Conservation (phyloP, 2,113 vertebrate genomes). For the Mellivora capensis region DNA sequence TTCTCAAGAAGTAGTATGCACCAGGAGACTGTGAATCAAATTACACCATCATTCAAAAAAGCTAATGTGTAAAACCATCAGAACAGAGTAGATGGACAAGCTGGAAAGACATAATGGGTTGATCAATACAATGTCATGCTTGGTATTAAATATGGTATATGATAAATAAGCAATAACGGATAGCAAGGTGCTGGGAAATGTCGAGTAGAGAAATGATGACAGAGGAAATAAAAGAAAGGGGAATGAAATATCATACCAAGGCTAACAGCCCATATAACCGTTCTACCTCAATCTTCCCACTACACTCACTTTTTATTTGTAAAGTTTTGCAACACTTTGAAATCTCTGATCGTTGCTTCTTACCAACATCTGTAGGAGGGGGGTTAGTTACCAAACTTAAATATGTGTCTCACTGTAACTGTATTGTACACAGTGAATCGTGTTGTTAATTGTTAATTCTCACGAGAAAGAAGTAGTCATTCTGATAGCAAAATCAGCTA, state of each 20-base stretch:
- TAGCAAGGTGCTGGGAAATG: conserved; percentile 75
- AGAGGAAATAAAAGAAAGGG: conserved; percentile 55
- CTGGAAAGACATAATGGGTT: conserved; percentile 72
- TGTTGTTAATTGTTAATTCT: not conserved
- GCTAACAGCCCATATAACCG: not conserved
- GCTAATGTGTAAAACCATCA: conserved; percentile 70
- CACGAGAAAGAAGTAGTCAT: not conserved
- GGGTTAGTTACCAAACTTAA: not conserved
- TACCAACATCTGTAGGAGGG: not conserved
- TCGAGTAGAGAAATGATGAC: conserved; percentile 54
- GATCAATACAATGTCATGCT: conserved; percentile 72
- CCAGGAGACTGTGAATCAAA: conserved; percentile 55
- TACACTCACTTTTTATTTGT: not conserved
- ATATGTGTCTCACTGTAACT: not conserved
- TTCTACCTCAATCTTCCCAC: not conserved
- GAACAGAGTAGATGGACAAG: conserved; percentile 53
- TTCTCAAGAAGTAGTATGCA: conserved; percentile 32
- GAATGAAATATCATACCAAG: conserved; percentile 30
- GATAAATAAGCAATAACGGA: conserved; percentile 72
- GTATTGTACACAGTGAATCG: not conserved
- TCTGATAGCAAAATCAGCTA: conserved; percentile 5
- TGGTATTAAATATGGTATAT: conserved; percentile 69
- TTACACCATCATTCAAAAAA: conserved; percentile 63
- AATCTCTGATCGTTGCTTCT: not conserved
- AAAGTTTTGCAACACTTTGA: not conserved